A percentile compares a stretch with the other conserved stretches of the same genome.
These are phyloP conservation scores for Erpornis zantholeuca DNA, from an alignment of 2,113 vertebrate species.

Conservation along the genomic window DNA sequence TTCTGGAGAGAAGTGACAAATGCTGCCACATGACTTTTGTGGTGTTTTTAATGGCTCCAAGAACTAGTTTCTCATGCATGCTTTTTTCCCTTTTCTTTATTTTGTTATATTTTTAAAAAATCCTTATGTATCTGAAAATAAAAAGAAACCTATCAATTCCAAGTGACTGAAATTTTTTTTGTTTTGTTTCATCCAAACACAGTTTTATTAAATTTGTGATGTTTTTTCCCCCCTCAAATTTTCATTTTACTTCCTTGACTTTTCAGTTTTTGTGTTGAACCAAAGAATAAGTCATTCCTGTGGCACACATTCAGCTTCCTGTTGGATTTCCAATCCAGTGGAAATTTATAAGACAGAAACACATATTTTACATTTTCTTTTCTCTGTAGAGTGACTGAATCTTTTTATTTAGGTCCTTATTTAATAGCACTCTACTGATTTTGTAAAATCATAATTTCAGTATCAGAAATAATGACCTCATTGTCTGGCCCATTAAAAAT, in stretches of 20 bases:
- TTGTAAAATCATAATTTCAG: not conserved
- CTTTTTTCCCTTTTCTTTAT: not conserved
- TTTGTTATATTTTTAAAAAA: not conserved
- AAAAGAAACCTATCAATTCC: not conserved
- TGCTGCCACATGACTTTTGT: not conserved
- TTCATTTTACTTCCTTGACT: not conserved
- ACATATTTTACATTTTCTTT: not conserved
- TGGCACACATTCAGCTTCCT: not conserved
- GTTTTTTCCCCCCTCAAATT: not conserved
- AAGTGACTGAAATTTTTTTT: not conserved
- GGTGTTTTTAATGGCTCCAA: not conserved
- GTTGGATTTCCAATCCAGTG: not conserved
- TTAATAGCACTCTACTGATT: not conserved
- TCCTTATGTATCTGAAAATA: not conserved
- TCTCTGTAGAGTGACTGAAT: not conserved
- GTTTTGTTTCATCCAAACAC: not conserved
- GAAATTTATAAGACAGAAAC: not conserved
- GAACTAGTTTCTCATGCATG: not conserved
- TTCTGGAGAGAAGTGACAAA: not conserved
- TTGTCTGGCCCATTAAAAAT: not conserved
- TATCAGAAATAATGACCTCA: conserved; percentile 1
- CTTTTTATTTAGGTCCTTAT: not conserved
- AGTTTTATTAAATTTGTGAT: not conserved
- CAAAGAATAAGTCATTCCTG: not conserved
- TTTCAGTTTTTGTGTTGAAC: not conserved